Base-by-base conservation (phyloP, 2,113 vertebrate species). In the Sylvia atricapilla region DNA sequence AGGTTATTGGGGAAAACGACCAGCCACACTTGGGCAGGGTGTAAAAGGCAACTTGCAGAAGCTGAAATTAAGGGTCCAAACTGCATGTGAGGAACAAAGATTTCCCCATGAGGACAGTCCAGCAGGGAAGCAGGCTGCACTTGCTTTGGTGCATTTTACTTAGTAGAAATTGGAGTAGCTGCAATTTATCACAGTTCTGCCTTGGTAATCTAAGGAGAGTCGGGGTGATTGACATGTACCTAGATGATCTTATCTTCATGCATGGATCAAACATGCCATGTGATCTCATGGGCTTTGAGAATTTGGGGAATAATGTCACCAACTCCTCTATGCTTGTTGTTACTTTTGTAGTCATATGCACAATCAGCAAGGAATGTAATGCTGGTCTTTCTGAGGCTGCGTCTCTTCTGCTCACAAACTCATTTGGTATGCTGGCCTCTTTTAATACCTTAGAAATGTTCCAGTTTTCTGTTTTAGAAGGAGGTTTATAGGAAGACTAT, bases 211-310 rank as follows among this genome's bases (percentile, higher is more conserved):
- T 58, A 44, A 83, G 31, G 43, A 92, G 62, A 83, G 47, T 15
- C 31, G 52, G 33, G 52, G 31, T 60, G 53, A 60, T 5, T 72
- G 39, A 35, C 80, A 15, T 5, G 7, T 47, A 43, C 22, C 6
- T 37, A 30, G 15, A 21, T 39, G 47, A 56, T 68, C 22, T 49
- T 24, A 1, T 22, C 15, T 73, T 85, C 4, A 1, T 24, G 10
- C 0, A 1, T 23, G 24, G 33, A 4, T 88, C n/a, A 93, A 69
- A 58, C 0, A 0, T 66, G 37, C 24, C 3, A 2, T 63, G 59
- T 70, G 7, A 39, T 59, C 25, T 74, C 4, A 0, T 15, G 49
- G 53, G 3, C 59, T 89, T 74, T 49, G 47, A 49, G 47, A 49
- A 49, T 49, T 49, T 81, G 44, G 41, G 39, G 19, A 44, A 15